Conservation (phyloP, 30 jellyfish, hydroid and myxozoan genomes). For the Nemopilema nomurai region DNA sequence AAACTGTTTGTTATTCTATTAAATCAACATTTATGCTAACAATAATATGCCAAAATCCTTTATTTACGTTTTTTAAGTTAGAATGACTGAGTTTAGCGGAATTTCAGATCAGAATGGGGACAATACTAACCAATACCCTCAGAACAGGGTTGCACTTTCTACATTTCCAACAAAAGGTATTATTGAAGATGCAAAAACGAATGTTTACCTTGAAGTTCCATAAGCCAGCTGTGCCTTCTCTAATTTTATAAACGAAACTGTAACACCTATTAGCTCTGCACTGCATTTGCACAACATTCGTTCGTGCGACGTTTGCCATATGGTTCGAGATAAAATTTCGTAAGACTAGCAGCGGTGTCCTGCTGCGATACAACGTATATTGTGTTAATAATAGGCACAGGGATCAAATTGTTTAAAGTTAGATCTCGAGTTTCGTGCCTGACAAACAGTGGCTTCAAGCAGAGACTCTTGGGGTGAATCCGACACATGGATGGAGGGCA, state of each 20-base stretch:
- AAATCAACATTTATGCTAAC: too few species aligned
- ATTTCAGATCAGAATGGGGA: too few species aligned
- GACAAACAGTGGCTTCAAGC: neutral
- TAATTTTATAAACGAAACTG: neutral
- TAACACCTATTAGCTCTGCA: neutral
- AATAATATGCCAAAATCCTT: too few species aligned
- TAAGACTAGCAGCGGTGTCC: slow-evolving; percentile 7
- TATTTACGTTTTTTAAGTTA: too few species aligned
- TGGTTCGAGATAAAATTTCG: slow-evolving; percentile 8
- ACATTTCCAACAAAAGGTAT: neutral
- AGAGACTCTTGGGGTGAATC: neutral
- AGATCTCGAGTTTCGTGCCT: neutral
- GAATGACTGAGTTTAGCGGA: too few species aligned
- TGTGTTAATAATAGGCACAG: neutral
- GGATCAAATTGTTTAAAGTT: neutral
- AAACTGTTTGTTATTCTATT: too few species aligned
- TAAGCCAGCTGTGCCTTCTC: neutral
- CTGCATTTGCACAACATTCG: neutral
- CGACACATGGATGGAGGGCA: neutral
- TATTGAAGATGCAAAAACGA: neutral
- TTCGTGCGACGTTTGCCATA: neutral
- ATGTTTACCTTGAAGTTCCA: slow-evolving; percentile 29
- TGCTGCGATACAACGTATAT: slow-evolving; percentile 12
- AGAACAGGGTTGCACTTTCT: neutral
- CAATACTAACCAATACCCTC: neutral